Evolutionary conservation across 37 sponge, comb jelly and placozoan genomes (phyloP), one percentile per base, ranked within the genome.

Genomic region (Eunapius fragilis): DNA sequence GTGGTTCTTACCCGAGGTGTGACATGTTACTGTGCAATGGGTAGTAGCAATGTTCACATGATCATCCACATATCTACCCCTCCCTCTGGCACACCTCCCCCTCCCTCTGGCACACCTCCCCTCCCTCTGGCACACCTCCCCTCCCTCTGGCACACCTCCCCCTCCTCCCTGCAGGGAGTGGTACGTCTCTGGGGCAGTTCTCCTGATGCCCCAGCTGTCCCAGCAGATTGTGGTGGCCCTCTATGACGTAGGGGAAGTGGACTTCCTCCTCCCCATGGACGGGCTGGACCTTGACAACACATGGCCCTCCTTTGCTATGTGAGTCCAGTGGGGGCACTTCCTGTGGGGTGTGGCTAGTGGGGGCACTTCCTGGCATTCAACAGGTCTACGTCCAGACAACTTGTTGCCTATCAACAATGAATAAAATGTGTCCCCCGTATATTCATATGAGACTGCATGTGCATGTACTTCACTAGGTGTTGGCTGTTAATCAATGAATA

Each of bases 301-400:
- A 9, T 94, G 95, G 95, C 95, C 95, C 3, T 81, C 86, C 24
- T 94, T 94, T 75, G 81, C 79, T 7, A 69, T 88, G 95, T 94
- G 45, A 91, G 91, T 58, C 24, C n/a, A n/a, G 4, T 25, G 11
- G 47, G 17, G 3, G 67, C 25, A 47, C 68, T 6, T 26, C 25
- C 58, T 58, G 19, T 19, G n/a, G n/a, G n/a, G n/a, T n/a, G n/a
- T n/a, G n/a, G n/a, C n/a, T n/a, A n/a, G n/a, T n/a, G n/a, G n/a
- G n/a, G n/a, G n/a, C 58, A 12, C 6, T 17, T 58, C 58, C 58
- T 58, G 58, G 22, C 17, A 58, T 11, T 19, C 41, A 9, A 3
- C 41, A 3, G 41, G 6, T 58, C 58, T 19, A 12, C 58, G 6
- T 19, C 14, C 22, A 58, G 1, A 13, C 22, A 17, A 12, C 58